Percentiles rank a stretch among this genome's conserved stretches.
Conservation (phyloP, 2,888 invertebrate species). For the Linnaemya tessellans region DNA sequence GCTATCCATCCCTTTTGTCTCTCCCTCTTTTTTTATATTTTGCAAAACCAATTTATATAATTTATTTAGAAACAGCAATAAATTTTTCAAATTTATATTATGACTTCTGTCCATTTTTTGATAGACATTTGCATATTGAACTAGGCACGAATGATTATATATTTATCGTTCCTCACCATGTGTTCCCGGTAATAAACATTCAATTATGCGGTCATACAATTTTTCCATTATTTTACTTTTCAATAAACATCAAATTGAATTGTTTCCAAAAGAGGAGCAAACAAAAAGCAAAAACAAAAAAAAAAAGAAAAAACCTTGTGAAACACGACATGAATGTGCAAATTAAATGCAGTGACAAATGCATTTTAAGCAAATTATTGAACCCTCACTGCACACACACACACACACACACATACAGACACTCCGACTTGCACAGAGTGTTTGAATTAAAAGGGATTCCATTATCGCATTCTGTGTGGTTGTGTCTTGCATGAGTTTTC, state of each 20-base stretch:
- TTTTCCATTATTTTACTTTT: constrained; percentile 70
- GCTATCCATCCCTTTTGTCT: no score
- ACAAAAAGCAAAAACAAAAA: constrained; percentile 23
- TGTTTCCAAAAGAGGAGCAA: constrained; percentile 57
- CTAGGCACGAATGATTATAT: constrained; percentile 20
- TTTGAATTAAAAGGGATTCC: constrained; percentile 49
- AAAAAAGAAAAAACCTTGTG: constrained; percentile 43
- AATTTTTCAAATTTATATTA: constrained; percentile 10
- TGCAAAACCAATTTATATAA: no score
- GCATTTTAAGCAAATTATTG: constrained; percentile 72
- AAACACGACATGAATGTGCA: constrained; percentile 69
- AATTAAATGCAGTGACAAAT: constrained; percentile 76
- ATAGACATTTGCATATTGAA: constrained; percentile 32
- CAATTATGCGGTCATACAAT: constrained; percentile 70
- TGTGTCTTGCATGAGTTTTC: constrained; percentile 8
- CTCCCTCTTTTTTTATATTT: no score
- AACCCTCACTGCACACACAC: constrained; percentile 36
- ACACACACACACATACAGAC: not conserved
- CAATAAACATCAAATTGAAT: constrained; percentile 71
- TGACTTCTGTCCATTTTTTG: constrained; percentile 24
- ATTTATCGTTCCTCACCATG: constrained; percentile 64
- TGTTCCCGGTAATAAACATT: constrained; percentile 67
- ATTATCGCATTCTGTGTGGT: not conserved
- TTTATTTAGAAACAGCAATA: not conserved
- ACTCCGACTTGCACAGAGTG: not conserved